Base-by-base conservation (phyloP, 2,797 vertebrate species). In the Gallinago stenura region DNA sequence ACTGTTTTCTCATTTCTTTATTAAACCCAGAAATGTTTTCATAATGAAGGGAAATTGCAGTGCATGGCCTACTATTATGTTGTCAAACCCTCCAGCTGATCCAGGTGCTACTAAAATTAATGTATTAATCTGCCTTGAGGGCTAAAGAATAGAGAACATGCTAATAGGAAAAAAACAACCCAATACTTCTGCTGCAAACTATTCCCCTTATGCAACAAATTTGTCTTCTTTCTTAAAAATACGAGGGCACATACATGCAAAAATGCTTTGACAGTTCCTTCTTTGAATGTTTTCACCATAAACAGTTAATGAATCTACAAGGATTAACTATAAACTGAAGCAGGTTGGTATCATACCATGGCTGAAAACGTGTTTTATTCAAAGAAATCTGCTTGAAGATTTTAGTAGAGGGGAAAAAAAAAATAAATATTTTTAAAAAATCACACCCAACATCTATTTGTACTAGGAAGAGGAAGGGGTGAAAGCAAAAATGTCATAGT, bases 291-390 rank as follows among this genome's bases (percentile, higher is more conserved):
- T 87, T 87, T 78, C 60, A 89, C 16, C 30, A 70, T 43, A 87
- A 93, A 89, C 88, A 79, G n/a, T 83, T 62, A 37, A 92, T 76
- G 81, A 70, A 66, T n/a, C 75, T 64, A 84, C 4, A 51, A 93
- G 62, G 53, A 89, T 68, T 54, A 97, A 87, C 76, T 89, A 82
- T 51, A 93, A 77, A 91, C 53, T 90, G 62, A 96, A 94, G 71
- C 54, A 76, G 56, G 71, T 1, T 82, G 43, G 26, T 65, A 50
- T 71, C 83, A 48, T 1, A 6, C 65, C 80, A 60, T 12, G 26
- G 45, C 62, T 86, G 62, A 80, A 90, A 80, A 71, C 15, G 82
- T 35, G 33, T 90, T 95, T 95, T 94, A 94, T 87, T 94, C 73
- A 80, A 60, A 86, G 51, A 84, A 81, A 82, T 25, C 31, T 89